Percentiles rank a stretch among this genome's conserved stretches.
Evolutionary conservation across 30 jellyfish, hydroid and myxozoan species (phyloP).

Genomic region (Hydractinia echinata): DNA sequence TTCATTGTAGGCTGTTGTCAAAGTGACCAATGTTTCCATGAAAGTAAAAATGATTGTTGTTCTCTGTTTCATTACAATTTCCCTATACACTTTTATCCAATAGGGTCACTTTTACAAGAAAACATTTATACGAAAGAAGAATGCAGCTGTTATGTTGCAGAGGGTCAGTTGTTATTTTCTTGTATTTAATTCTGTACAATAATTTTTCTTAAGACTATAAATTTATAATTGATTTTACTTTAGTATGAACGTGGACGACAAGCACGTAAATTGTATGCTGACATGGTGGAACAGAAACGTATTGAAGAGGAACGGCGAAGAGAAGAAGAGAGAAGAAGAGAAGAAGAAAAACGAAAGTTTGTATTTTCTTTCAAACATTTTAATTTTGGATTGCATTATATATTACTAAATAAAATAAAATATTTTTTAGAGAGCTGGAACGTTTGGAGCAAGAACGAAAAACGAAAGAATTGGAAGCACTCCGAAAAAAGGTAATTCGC

Average conservation of each 20-base stretch:
- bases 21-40: too few species aligned
- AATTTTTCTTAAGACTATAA: background rate
- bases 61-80: too few species aligned
- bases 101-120: slow-evolving; percentile 53
- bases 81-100: background rate
- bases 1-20: too few species aligned
- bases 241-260: slow-evolving; percentile 94
- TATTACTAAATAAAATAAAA: background rate
- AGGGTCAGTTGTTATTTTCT: slow-evolving; percentile 38
- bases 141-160: slow-evolving; percentile 64
- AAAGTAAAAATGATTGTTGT: too few species aligned
- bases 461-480: slow-evolving; percentile 73
- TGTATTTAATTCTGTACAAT: background rate
- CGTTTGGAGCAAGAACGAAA: slow-evolving; percentile 87
- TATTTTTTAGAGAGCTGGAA: slow-evolving; percentile 74
- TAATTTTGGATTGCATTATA: slow-evolving; percentile 2
- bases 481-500: slow-evolving; percentile 56
- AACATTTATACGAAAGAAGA: slow-evolving; percentile 46
- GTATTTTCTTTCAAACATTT: background rate
- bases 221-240: background rate
- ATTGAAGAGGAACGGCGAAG: slow-evolving; percentile 90
- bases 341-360: slow-evolving; percentile 79
- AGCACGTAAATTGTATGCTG: slow-evolving; percentile 66
- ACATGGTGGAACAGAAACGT: slow-evolving; percentile 80
- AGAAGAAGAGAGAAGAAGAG: slow-evolving; percentile 79